Evolutionary conservation across 1,140 invertebrate genomes (phyloP).

Genomic region (Steinernema khuongi): DNA sequence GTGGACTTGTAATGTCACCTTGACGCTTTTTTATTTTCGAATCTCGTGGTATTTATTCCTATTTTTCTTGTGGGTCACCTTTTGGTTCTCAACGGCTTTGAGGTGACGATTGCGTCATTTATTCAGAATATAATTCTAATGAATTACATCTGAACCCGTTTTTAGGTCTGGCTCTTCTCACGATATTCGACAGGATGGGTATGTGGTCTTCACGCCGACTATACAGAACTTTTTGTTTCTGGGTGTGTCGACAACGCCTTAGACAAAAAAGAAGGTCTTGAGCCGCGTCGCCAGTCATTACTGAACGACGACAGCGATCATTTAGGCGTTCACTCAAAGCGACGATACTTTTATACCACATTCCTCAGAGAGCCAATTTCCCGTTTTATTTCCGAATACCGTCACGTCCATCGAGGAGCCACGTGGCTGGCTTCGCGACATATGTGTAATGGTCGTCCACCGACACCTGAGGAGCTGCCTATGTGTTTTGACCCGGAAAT

Average conservation of each 20-base stretch:
- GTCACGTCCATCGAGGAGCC: constrained; percentile 89
- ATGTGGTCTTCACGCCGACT: constrained; percentile 95
- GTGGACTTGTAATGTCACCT: not conserved
- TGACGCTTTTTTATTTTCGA: too few relatives aligned
- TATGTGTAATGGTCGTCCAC: constrained; percentile 74
- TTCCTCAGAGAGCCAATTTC: constrained; percentile 81
- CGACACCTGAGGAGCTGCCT: constrained; percentile 67
- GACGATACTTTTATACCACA: constrained; percentile 86
- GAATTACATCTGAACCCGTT: constrained; percentile 50
- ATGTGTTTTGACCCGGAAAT: constrained; percentile 61
- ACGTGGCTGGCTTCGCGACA: constrained; percentile 81
- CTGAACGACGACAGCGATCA: constrained; percentile 8
- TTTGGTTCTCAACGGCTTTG: too few relatives aligned
- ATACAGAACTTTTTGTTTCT: constrained; percentile 83
- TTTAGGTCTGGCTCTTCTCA: constrained; percentile 82
- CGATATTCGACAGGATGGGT: constrained; percentile 97
- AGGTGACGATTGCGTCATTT: not conserved
- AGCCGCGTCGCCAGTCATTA: constrained; percentile 16
- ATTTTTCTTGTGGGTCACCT: too few relatives aligned
- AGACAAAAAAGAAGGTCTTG: constrained; percentile 58
- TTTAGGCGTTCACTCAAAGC: constrained; percentile 44
- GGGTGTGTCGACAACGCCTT: constrained; percentile 64
- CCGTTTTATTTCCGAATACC: constrained; percentile 85
- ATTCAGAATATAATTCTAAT: not conserved
- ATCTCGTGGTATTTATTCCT: too few relatives aligned